Base-by-base conservation (phyloP, 1,140 invertebrate genomes). In the Cydia fagiglandana region DNA sequence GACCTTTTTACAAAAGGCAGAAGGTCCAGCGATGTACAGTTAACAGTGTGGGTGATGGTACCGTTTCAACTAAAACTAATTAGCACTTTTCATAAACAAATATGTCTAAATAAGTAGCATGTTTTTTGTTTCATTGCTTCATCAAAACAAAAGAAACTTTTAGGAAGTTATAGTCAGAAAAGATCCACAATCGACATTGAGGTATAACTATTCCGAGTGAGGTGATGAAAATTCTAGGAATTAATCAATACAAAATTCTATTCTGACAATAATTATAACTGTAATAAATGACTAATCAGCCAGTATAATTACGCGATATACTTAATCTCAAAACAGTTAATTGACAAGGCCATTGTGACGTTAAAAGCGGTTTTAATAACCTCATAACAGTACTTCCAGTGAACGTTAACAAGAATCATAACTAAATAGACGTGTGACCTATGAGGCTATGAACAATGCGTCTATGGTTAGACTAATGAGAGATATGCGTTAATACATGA, bases 401-500 rank as follows among this genome's bases (percentile, higher is more conserved):
- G 56, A 61, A 61, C 56, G 56, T 24, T 61, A 61, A 61, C 56
- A 10, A 61, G 56, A 61, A 61, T 61, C 7, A 61, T 61, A 61
- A 61, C 20, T 61, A 61, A 61, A 61, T 24, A 61, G 56, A 61
- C 56, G 56, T 61, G 56, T 24, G 56, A 61, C 15, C 10, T 61
- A 61, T 61, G 5, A 61, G 24, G 4, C 10, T 61, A 61, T 61
- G 5, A 61, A 61, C 56, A 61, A 61, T 61, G 56, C 17, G 17
- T 61, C 56, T 61, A 61, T 61, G 56, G 10, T 7, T 61, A 61
- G 20, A 61, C 56, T 61, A 61, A 61, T 61, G 56, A 24, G 20
- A 61, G 56, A 61, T 61, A 61, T 61, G 56, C 56, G 56, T 61
- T 61, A 61, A 61, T 50, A 50, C 56, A 61, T 61, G 56, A 24